Base-by-base conservation (phyloP, 2,888 invertebrate species). In the Octonoba sinensis region DNA sequence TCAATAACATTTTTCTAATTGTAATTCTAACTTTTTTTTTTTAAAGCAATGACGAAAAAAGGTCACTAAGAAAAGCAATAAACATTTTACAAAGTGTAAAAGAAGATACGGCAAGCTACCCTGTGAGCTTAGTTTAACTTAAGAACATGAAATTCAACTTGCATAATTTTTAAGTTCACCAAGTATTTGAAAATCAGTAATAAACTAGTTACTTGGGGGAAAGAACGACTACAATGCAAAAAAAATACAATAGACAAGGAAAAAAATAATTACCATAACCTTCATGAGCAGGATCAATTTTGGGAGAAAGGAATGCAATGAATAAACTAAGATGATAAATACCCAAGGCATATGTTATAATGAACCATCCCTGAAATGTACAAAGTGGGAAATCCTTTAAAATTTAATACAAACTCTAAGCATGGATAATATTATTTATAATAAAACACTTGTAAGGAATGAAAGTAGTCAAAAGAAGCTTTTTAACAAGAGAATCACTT, bases 281-380 rank as follows among this genome's bases (percentile, higher is more conserved):
- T 22, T 84, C 84, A 75, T 73, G 67, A 24, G 85, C 85, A 85
- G 99, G 99, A 92, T 99, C 99, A 88, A 99, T 97, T 92, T 98
- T 99, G 87, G 99, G 99, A 87, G 99, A 97, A 86, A 99, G 92
- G 92, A 99, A 99, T 90, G 98, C 97, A 91, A 99, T 97, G 91
- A 99, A 98, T 89, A 99, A 91, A 91, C 99, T 99, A 89, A 99
- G 92, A 89, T 99, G 96, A 90, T 99, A 99, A 88, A 99, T 99
- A 87, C 99, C 99, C 89, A 99, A 91, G 46, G 97, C 99, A 90
- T 99, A 99, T 86, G 98, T 97, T 83, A 99, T 93, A 87, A 99
- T 99, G 89, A 99, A 99, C 97, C 99, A 99, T 86, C 99, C 99
- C 95, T 99, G 91, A 36, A 76, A 57, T 27, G 44, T 64, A 46